These are phyloP conservation scores for Rhombomys opimus DNA, from an alignment of 2,113 vertebrate species.

Conservation along the genomic window DNA sequence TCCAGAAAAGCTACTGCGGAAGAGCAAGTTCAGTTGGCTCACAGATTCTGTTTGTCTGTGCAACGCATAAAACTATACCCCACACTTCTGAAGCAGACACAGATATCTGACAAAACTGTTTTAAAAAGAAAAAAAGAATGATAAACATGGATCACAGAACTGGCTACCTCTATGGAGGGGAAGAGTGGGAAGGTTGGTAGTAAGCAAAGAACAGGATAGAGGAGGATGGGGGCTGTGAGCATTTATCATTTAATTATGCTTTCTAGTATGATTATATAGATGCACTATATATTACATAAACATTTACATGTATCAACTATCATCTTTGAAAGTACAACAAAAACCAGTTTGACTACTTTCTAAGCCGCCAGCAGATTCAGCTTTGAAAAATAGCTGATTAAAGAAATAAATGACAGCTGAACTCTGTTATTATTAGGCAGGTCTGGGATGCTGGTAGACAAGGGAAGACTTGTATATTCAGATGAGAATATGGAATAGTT, in stretches of 20 bases:
- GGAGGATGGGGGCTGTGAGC: background rate
- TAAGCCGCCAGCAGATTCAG: slow-evolving; percentile 52
- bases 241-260: background rate
- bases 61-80: slow-evolving; percentile 25
- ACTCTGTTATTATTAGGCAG: slow-evolving; percentile 47
- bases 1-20: slow-evolving; percentile 40
- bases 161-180: background rate
- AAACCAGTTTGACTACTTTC: slow-evolving; percentile 60
- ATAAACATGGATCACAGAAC: background rate
- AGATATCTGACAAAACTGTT: background rate
- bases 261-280: background rate
- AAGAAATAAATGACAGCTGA: slow-evolving; percentile 42
- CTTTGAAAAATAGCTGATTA: slow-evolving; percentile 57
- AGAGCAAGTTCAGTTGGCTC: background rate
- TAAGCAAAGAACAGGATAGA: background rate
- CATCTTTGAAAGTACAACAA: slow-evolving; percentile 33
- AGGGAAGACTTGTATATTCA: slow-evolving; percentile 20
- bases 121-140: slow-evolving; percentile 10
- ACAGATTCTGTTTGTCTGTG: slow-evolving; percentile 17
- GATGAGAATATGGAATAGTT: background rate
- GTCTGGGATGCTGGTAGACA: background rate
- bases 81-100: background rate
- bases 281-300: background rate
- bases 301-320: slow-evolving; percentile 6
- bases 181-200: background rate